Evolutionary conservation across 2,888 invertebrate species (phyloP), one percentile per base, ranked within the genome.

Genomic region (Drosophila ustulata): DNA sequence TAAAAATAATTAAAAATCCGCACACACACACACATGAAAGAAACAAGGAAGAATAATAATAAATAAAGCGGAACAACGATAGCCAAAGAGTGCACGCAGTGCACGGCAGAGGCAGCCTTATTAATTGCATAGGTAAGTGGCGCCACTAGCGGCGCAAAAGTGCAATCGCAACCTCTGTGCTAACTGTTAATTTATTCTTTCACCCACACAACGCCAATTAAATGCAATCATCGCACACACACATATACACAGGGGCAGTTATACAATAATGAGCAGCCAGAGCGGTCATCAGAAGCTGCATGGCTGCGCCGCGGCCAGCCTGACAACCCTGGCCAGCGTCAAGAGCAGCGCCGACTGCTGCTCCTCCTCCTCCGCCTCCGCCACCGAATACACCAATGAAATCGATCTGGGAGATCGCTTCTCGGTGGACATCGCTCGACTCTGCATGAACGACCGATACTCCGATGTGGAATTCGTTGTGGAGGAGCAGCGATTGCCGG

Each of bases 391-490:
- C 61, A 93, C 94, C 39, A 94, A 94, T 70, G 94, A 94, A 88
- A 94, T 94, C 89, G 94, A 94, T 90, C 93, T 95, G 81, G 50
- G 66, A 93, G 94, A 93, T 86, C 95, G 95, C 86, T 94, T 98
- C 75, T 98, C 96, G 0, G 97, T 97, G 82, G 96, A 98, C 91
- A 95, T 99, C 89, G 96, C 97, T 2, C 95, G 96, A 43, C 93
- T 99, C 51, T 98, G 96, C 91, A 94, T 97, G 80, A 97, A 96
- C 63, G 95, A 96, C 53, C 97, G 98, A 90, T 98, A 97, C 92
- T 96, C 97, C 7, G 99, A 99, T 93, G 96, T 99, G 59, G 95
- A 95, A 0, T 94, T 99, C 61, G 93, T 97, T 39, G 97, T 99
- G 52, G 98, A 97, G 90, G 96, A 96, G 55, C 89, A 91, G 68